These are phyloP conservation scores for Charaxes varanes DNA, from an alignment of 1,140 invertebrate species.

Conservation along the genomic window DNA sequence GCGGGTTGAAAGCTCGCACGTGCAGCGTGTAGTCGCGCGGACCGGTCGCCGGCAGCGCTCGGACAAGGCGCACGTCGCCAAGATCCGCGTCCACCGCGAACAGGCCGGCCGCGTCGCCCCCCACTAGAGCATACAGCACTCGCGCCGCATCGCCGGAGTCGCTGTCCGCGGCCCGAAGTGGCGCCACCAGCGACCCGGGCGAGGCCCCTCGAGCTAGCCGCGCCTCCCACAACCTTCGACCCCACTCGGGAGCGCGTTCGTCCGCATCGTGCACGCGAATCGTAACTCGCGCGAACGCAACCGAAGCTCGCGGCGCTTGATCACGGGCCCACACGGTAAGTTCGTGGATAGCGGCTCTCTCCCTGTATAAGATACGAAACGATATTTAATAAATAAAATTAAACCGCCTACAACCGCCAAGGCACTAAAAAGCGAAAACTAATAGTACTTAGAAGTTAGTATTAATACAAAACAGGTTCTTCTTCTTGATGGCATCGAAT, in stretches of 20 bases:
- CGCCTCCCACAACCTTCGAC: slow-evolving; percentile 41
- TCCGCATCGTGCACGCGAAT: slow-evolving; percentile 91
- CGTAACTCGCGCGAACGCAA: slow-evolving; percentile 88
- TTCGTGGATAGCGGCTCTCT: slow-evolving; percentile 87
- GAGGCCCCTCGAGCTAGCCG: slow-evolving; percentile 35
- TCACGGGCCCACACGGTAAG: slow-evolving; percentile 93
- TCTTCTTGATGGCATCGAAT: too few species aligned
- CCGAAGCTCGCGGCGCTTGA: slow-evolving; percentile 88
- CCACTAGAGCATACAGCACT: slow-evolving; percentile 35
- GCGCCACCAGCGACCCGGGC: slow-evolving; percentile 35
- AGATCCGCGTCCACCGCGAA: slow-evolving; percentile 86
- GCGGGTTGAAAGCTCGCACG: slow-evolving; percentile 88
- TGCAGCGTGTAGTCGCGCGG: slow-evolving; percentile 87
- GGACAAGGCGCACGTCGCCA: slow-evolving; percentile 84
- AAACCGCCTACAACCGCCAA: too few species aligned
- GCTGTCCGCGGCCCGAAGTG: slow-evolving; percentile 37
- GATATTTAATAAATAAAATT: too few species aligned
- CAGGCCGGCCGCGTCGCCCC: slow-evolving; percentile 88
- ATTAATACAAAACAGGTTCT: too few species aligned
- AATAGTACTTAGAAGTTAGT: too few species aligned
- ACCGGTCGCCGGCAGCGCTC: slow-evolving; percentile 81
- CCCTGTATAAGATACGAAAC: slow-evolving; percentile 64
- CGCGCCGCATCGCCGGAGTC: slow-evolving; percentile 29
- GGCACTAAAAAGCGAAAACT: too few species aligned
- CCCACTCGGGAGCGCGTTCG: slow-evolving; percentile 85